phyloP scores from a whole-genome alignment of 2,888 invertebrate species.

The Catocala nupta region DNA sequence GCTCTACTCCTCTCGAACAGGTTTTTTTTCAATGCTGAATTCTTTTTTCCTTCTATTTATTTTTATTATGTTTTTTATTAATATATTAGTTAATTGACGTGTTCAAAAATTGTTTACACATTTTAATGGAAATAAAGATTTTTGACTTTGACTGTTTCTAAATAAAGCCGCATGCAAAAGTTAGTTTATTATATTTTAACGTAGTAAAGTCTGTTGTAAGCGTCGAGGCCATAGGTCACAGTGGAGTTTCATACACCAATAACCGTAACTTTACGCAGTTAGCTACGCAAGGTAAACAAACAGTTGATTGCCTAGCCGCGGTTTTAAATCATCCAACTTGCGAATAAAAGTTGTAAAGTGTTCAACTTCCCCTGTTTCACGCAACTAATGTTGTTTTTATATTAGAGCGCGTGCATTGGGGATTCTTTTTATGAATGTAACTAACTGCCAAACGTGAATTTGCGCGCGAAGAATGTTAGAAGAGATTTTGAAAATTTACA shows the following conservation, averaged over 20 bases:
- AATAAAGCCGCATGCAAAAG: too few relatives aligned
- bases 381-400: constrained; percentile 22
- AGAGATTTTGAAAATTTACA: too few relatives aligned
- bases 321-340: constrained; percentile 59
- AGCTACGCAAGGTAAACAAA: constrained; percentile 43
- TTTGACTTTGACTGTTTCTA: too few relatives aligned
- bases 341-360: constrained; percentile 51
- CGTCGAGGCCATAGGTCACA: neutral
- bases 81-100: too few relatives aligned
- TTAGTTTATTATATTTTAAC: neutral
- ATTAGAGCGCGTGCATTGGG: neutral
- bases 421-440: neutral
- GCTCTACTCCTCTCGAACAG: too few relatives aligned
- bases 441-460: too few relatives aligned
- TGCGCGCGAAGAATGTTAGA: too few relatives aligned
- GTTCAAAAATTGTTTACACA: too few relatives aligned
- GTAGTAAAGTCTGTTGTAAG: neutral
- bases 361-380: constrained; percentile 37
- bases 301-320: constrained; percentile 37
- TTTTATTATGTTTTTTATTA: too few relatives aligned
- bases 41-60: too few relatives aligned
- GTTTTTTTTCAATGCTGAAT: too few relatives aligned
- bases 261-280: constrained; percentile 24
- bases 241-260: constrained; percentile 1
- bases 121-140: too few relatives aligned